These are phyloP conservation scores for Penelope pileata DNA, from an alignment of 2,113 vertebrate genomes.

Conservation along the genomic window DNA sequence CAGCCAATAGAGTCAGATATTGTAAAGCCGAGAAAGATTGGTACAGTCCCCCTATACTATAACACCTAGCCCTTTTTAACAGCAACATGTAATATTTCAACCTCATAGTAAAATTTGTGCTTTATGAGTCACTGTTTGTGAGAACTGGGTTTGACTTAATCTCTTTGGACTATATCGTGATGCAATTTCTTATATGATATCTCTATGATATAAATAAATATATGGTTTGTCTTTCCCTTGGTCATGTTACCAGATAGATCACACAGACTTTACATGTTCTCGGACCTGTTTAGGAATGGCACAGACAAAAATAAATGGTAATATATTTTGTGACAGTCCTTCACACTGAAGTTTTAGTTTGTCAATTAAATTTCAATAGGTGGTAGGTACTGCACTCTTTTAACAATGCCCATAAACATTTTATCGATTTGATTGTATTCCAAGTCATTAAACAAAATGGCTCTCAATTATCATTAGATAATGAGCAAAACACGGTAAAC, in stretches of 20 bases:
- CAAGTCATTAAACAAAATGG: slow-evolving; percentile 27
- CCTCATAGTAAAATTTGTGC: background rate
- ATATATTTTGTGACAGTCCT: background rate
- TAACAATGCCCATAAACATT: slow-evolving; percentile 18
- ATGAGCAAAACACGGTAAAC: slow-evolving; percentile 14
- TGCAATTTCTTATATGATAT: background rate
- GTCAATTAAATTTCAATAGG: background rate
- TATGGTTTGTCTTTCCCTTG: background rate
- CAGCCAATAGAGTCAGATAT: background rate
- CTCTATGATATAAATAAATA: background rate
- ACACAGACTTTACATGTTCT: background rate
- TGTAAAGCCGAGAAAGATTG: background rate
- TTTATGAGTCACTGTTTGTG: background rate
- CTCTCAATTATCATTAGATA: slow-evolving; percentile 23
- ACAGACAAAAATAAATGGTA: background rate
- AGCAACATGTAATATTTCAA: background rate
- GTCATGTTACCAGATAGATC: background rate
- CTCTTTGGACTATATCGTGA: background rate
- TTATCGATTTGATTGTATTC: slow-evolving; percentile 42
- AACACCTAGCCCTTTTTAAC: background rate
- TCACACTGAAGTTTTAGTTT: background rate
- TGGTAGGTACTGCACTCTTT: background rate
- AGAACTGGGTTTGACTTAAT: background rate
- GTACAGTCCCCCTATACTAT: background rate
- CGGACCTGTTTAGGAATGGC: background rate